These are phyloP conservation scores for Meda fulgida DNA, from an alignment of 2,797 vertebrate genomes.

Conservation along the genomic window DNA sequence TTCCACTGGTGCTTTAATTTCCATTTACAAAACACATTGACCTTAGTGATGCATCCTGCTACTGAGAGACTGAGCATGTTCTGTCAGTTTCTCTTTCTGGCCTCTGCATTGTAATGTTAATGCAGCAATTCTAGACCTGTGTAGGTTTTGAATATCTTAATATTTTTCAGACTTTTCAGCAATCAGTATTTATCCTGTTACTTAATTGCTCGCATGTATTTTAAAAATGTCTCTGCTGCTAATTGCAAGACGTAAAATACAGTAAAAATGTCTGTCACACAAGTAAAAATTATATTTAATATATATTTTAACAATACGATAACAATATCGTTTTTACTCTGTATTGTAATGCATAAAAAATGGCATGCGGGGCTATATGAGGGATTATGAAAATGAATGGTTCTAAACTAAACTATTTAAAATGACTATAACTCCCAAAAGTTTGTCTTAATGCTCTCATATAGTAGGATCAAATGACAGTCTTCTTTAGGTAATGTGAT, in stretches of 20 bases:
- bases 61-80: slow-evolving; percentile 26
- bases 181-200: neutral
- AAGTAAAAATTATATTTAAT: too few species aligned
- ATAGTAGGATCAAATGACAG: neutral
- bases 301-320: too few species aligned
- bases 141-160: neutral
- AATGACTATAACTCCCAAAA: neutral
- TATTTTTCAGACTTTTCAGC: neutral
- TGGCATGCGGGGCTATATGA: neutral
- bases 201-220: neutral
- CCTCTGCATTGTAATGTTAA: neutral
- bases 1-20: slow-evolving; percentile 40
- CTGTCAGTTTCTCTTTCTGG: neutral
- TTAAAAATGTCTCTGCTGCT: neutral
- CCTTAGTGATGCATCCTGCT: slow-evolving; percentile 2
- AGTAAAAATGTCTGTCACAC: neutral
- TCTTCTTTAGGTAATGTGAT: neutral
- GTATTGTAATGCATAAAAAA: neutral
- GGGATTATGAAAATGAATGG: neutral
- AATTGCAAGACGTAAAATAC: neutral
- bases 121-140: neutral
- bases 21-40: slow-evolving; percentile 28
- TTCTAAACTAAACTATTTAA: neutral
- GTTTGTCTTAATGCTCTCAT: neutral
- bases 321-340: neutral